A percentile compares a stretch with the other conserved stretches of the same genome.
phyloP scores from a whole-genome alignment of 2,888 invertebrate genomes.

The Onchidella celtica region DNA sequence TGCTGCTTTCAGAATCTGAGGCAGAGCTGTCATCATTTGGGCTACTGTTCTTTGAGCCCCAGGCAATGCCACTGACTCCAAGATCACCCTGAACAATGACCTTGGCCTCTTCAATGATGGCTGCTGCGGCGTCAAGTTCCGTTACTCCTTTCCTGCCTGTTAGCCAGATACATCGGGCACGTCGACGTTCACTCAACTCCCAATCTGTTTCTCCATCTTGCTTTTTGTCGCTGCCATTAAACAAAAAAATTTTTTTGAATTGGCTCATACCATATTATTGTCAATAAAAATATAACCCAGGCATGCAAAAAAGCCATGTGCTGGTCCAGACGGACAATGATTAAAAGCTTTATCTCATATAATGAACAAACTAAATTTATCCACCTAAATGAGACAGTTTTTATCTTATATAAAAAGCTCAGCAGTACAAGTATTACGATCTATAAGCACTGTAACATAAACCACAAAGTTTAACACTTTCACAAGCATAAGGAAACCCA shows the following conservation, averaged over 20 bases:
- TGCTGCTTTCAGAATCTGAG: background rate
- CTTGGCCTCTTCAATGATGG: slow-evolving; percentile 90
- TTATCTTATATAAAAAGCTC: too few relatives aligned
- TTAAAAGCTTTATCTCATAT: too few relatives aligned
- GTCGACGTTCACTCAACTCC: slow-evolving; percentile 84
- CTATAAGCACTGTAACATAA: too few relatives aligned
- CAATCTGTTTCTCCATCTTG: slow-evolving; percentile 83
- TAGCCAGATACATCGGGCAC: slow-evolving; percentile 76
- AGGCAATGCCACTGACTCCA: slow-evolving; percentile 72
- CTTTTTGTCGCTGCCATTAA: slow-evolving; percentile 84
- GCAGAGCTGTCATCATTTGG: background rate
- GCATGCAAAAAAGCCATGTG: too few relatives aligned
- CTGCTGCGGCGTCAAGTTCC: slow-evolving; percentile 89
- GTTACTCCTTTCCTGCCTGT: slow-evolving; percentile 85
- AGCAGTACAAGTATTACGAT: too few relatives aligned
- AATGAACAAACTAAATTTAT: too few relatives aligned
- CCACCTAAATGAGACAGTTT: too few relatives aligned
- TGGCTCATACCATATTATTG: background rate
- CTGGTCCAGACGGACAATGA: too few relatives aligned
- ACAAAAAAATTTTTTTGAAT: slow-evolving; percentile 3
- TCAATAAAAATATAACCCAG: background rate
- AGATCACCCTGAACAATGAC: slow-evolving; percentile 83
- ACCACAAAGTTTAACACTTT: too few relatives aligned
- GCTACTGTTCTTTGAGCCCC: slow-evolving; percentile 56
- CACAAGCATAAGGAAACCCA: too few relatives aligned